Evolutionary conservation across 2,113 vertebrate genomes (phyloP).

Genomic region (Aythya baeri): DNA sequence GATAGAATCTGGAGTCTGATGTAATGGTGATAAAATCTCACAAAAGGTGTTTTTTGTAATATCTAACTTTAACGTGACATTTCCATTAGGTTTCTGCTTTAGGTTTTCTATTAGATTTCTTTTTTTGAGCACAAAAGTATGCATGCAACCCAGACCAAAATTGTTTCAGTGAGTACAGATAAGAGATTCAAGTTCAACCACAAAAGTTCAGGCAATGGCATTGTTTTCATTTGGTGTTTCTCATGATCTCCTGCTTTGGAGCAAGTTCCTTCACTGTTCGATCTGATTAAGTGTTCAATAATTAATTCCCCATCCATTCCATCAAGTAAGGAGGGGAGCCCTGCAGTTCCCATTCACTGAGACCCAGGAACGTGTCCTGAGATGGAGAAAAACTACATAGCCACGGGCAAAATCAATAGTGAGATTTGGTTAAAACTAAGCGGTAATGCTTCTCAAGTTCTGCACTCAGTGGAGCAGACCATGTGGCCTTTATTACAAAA

Average conservation of each 20-base stretch:
- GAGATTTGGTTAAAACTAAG: neutral
- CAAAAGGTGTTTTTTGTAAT: neutral
- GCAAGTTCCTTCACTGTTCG: neutral
- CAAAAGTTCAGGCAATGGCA: accelerated
- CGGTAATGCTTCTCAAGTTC: neutral
- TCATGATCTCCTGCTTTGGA: neutral
- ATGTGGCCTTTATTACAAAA: slow-evolving; percentile 48
- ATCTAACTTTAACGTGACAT: neutral
- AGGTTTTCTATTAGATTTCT: neutral
- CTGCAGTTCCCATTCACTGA: neutral
- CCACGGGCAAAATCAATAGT: neutral
- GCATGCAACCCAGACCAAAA: neutral
- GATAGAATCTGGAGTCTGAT: neutral
- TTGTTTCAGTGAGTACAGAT: neutral
- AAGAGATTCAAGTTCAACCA: neutral
- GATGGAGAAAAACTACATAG: neutral
- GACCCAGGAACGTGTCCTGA: neutral
- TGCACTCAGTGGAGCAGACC: accelerated
- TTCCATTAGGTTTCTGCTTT: slow-evolving; percentile 16
- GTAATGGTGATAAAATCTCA: neutral
- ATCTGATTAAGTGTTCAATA: neutral
- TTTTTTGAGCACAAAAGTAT: neutral
- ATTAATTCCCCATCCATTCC: neutral
- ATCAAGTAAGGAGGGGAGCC: neutral
- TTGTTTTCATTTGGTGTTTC: neutral